These are phyloP conservation scores for Zoroaster sp. DNA, from an alignment of 53 echinoderm and acorn worm genomes.

Conservation along the genomic window DNA sequence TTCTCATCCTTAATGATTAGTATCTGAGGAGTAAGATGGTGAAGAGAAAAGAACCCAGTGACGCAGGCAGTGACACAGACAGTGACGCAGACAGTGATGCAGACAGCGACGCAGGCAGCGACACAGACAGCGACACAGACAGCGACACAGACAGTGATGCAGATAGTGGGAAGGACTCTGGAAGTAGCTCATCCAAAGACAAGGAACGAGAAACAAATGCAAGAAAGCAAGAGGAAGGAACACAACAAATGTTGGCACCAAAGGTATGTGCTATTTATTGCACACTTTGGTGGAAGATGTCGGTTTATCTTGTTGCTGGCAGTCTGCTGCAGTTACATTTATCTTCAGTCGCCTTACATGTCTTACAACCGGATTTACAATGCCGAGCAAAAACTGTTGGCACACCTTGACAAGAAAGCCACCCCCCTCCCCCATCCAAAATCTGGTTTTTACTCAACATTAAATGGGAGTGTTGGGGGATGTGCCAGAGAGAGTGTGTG, in stretches of 20 bases:
- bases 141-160: constrained; percentile 28
- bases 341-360: no score
- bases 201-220: not conserved
- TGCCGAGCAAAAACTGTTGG: not conserved
- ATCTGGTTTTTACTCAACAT: no score
- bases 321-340: no score
- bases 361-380: no score
- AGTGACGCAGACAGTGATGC: not conserved
- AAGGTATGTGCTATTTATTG: not conserved
- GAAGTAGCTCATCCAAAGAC: constrained; percentile 1
- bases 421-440: no score
- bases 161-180: constrained; percentile 38
- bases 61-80: not conserved
- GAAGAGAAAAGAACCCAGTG: not conserved
- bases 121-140: constrained; percentile 32
- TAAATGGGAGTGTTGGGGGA: no score
- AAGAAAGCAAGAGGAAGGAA: not conserved
- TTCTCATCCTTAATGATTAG: no score
- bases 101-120: constrained; percentile 4
- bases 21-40: constrained; percentile 58
- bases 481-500: no score
- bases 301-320: no score
- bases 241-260: not conserved
- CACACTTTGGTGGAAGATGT: no score
- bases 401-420: no score